Evolutionary conservation across 2,113 vertebrate genomes (phyloP).

Genomic region (Mustela lutreola): DNA sequence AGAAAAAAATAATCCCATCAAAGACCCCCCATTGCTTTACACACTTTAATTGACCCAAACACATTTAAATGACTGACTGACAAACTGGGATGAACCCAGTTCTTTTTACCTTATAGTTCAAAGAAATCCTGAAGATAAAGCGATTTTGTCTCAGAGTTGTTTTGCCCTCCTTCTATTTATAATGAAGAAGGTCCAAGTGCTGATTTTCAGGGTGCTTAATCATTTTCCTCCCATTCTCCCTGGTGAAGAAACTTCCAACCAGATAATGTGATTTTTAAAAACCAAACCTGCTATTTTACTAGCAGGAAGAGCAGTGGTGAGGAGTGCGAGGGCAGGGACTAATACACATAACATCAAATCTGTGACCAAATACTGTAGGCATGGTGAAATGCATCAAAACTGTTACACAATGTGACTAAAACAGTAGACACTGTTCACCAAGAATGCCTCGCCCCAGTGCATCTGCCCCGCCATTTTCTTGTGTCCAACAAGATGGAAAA

Average conservation of each 20-base stretch:
- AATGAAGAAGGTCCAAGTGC: background rate
- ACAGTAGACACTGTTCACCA: background rate
- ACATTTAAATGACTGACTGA: background rate
- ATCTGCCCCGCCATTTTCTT: background rate
- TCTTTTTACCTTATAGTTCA: background rate
- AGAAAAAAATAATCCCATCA: background rate
- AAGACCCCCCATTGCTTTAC: background rate
- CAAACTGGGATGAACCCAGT: background rate
- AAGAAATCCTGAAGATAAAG: background rate
- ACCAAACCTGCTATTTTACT: background rate
- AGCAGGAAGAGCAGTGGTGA: background rate
- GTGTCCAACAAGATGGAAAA: background rate
- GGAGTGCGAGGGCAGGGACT: background rate
- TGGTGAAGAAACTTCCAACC: background rate
- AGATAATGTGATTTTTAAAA: background rate
- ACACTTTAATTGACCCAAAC: background rate
- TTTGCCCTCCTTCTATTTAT: conserved; percentile 13
- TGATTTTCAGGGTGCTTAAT: conserved; percentile 27
- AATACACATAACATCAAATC: background rate
- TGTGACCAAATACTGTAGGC: background rate
- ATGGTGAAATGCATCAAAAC: background rate
- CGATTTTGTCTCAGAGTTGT: background rate
- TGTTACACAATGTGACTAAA: background rate
- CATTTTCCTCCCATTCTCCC: background rate
- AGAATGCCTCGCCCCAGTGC: background rate